A percentile compares a stretch with the other conserved stretches of the same genome.
Conservation (phyloP, 2,888 invertebrate species). For the Dryadula phaetusa region DNA sequence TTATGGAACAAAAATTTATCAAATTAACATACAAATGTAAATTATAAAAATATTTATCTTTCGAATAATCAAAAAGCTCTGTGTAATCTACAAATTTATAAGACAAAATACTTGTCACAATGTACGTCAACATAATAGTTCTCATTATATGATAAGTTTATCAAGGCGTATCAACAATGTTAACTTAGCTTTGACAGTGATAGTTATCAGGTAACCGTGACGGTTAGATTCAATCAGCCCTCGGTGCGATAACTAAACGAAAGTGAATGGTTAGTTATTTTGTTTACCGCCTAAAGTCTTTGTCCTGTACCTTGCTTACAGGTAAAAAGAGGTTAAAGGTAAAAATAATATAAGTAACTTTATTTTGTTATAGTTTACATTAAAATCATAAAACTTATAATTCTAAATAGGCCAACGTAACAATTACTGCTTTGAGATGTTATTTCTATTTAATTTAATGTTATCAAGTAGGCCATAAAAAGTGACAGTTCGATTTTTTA, state of each 20-base stretch:
- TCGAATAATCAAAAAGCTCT: neutral
- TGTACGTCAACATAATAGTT: constrained; percentile 7
- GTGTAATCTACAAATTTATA: constrained; percentile 2
- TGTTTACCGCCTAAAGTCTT: constrained; percentile 16
- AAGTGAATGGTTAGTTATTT: constrained; percentile 36
- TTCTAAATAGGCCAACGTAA: neutral
- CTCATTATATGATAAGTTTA: constrained; percentile 25
- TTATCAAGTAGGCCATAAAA: neutral
- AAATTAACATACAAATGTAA: no score
- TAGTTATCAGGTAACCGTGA: constrained; percentile 39
- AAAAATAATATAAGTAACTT: neutral
- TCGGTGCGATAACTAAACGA: constrained; percentile 34
- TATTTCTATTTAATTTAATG: neutral
- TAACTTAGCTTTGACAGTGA: constrained; percentile 40
- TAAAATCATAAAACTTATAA: neutral
- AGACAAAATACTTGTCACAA: constrained; percentile 20
- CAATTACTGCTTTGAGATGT: neutral
- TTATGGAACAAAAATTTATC: no score
- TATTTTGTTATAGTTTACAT: neutral
- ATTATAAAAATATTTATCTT: no score
- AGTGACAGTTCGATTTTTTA: constrained; percentile 7
- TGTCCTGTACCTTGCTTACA: constrained; percentile 7
- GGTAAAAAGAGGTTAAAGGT: no score
- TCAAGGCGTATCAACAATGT: constrained; percentile 25
- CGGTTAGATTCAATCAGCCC: constrained; percentile 36